Evolutionary conservation across 2,888 invertebrate species (phyloP), one percentile per base, ranked within the genome.

Genomic region (Cheilosia variabilis): DNA sequence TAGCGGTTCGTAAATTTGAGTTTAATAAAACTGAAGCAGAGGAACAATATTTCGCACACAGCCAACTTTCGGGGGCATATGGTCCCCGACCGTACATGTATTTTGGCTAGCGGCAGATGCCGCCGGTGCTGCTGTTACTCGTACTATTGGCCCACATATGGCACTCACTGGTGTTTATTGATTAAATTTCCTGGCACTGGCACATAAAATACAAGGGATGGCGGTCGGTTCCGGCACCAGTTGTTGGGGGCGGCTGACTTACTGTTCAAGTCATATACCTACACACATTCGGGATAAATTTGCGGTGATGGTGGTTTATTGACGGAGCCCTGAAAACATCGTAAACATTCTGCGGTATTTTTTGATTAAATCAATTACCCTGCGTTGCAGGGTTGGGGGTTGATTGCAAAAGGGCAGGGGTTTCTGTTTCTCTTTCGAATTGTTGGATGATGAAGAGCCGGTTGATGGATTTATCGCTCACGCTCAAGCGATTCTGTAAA

Each of bases 1-100:
- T 86, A 86, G 80, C 86, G 86, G 81, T 86, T 81, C 86, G 86
- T 86, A 86, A 86, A 86, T 86, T 86, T 86, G 86, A 86, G 81
- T 86, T 86, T 86, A 86, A 86, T 86, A 86, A 86, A 86, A 86
- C 76, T 77, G 81, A 77, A 81, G 71, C 72, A 66, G 66, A 63
- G 86, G 69, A 86, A 86, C 76, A 76, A 81, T 81, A 86, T 72
- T 63, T 81, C 55, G 86, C 53, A 65, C 31, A 31, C 69, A 65
- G 79, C 75, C 68, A 78, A 72, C 43, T 77, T 60, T 66, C 24
- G 37, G 65, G 47, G 10, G 71, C 57, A 13, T 6, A 45, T 50
- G 13, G 17, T 37, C 4, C 43, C 43, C 43, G 19, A 7, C 43
- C 58, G 5, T 45, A 17, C 45, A 6, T 45, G 17, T 47, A 47